Evolutionary conservation across 37 sponge, comb jelly and placozoan genomes (phyloP), one percentile per base, ranked within the genome.

Genomic region (Ephydatia muelleri): DNA sequence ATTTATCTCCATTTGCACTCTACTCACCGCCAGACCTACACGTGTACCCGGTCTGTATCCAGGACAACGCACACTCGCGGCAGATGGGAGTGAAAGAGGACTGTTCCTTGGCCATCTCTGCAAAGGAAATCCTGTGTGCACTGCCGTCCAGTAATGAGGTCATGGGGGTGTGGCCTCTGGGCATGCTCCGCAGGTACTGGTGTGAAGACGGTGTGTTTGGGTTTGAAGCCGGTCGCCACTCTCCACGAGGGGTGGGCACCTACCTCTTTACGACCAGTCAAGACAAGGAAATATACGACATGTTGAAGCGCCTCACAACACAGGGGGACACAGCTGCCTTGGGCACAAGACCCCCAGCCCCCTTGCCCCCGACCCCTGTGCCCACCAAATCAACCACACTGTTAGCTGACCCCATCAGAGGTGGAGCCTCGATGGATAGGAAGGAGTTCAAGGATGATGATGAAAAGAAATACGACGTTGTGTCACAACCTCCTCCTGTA

Each of bases 231-330:
- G 94, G 94, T 16, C 66, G 90, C 35, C 68, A 84, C 22, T 83
- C 96, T 0, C 96, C 96, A 1, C 82, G 87, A 33, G 96, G 96
- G 4, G 85, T 82, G 29, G 96, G 96, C 0, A 49, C 68, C 8
- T 95, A 88, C 66, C 33, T 70, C 0, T 95, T 95, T 47, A 23
- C 65, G 38, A 85, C 91, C 22, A 33, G 19, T 28, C 81, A 90
- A 21, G 88, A 85, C 3, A 85, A 79, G 12, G 72, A 80, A 23
- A 85, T 95, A 4, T 92, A 80, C 48, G 22, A 72, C 0, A 75
- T 38, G 6, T 27, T 95, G 69, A 82, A 90, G 35, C 72, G 25
- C 19, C 26, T 74, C 38, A 91, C 87, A 0, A 39, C 77, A 0
- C 73, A 57, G 19, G 68, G 34, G 6, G 38, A 34, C 22, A 3